Percentiles rank a stretch among this genome's conserved stretches.
phyloP scores from a whole-genome alignment of 2,113 vertebrate genomes.

The Actinemys pallida region DNA sequence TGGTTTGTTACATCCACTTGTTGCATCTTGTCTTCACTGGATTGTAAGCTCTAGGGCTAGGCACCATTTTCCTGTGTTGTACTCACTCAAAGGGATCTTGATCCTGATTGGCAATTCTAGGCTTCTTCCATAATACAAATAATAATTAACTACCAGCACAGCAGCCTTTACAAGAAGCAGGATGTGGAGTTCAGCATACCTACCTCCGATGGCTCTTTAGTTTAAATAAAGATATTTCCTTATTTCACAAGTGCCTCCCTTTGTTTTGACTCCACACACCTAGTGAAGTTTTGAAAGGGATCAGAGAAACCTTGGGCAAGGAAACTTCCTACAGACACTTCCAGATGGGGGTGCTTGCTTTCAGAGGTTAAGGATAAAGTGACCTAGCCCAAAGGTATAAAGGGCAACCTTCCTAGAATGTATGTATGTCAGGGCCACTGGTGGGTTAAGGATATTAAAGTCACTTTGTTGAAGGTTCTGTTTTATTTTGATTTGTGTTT shows the following conservation, averaged over 20 bases:
- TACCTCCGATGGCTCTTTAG: background rate
- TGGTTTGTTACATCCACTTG: background rate
- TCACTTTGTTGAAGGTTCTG: background rate
- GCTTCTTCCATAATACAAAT: background rate
- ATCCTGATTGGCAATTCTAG: background rate
- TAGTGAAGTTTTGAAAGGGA: background rate
- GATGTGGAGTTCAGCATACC: background rate
- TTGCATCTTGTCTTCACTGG: background rate
- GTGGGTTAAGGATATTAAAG: background rate
- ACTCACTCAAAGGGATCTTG: background rate
- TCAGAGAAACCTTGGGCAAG: background rate
- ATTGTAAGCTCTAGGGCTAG: background rate
- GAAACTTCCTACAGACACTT: background rate
- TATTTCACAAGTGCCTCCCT: background rate
- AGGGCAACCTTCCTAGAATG: background rate
- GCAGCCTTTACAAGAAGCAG: background rate
- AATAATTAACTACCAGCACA: background rate
- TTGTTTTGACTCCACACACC: constrained; percentile 11
- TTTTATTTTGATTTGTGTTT: background rate
- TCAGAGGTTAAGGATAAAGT: background rate
- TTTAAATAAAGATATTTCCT: background rate
- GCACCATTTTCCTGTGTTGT: background rate
- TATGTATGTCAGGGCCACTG: background rate
- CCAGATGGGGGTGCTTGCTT: background rate
- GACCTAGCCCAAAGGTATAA: background rate